Evolutionary conservation across 2,797 vertebrate species (phyloP).

Genomic region (Telmatherina bonti): DNA sequence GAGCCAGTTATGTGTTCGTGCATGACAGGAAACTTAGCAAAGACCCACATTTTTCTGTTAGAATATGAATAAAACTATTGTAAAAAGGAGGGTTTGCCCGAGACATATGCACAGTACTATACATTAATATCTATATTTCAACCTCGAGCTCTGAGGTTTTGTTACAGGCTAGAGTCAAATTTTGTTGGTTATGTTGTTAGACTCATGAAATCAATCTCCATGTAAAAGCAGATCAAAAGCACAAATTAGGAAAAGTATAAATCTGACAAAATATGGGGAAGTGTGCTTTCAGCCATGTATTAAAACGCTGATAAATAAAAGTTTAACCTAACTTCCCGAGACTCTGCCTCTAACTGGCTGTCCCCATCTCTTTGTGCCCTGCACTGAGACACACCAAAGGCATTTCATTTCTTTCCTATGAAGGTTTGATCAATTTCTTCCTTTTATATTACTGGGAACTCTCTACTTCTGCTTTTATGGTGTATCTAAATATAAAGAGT

Average conservation of each 20-base stretch:
- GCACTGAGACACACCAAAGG: not conserved
- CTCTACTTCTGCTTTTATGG: not conserved
- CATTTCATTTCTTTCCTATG: not conserved
- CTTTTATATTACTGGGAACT: not conserved
- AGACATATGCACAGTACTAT: not conserved
- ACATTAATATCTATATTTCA: too few species aligned
- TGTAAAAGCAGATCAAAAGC: not conserved
- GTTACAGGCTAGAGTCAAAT: not conserved
- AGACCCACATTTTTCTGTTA: not conserved
- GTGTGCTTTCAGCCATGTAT: not conserved
- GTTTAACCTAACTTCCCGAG: not conserved
- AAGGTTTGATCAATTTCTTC: not conserved
- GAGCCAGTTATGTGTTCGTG: not conserved
- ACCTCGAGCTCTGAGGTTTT: not conserved
- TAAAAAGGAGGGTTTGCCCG: not conserved
- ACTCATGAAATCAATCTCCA: not conserved
- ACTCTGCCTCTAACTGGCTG: not conserved
- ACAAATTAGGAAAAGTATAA: not conserved
- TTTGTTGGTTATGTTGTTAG: not conserved
- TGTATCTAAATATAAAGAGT: not conserved
- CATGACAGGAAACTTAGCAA: not conserved
- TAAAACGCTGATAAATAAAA: not conserved
- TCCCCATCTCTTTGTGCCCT: not conserved
- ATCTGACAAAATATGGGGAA: not conserved
- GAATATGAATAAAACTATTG: too few species aligned